Conservation (phyloP, 2,113 vertebrate species). For the Alces alces region DNA sequence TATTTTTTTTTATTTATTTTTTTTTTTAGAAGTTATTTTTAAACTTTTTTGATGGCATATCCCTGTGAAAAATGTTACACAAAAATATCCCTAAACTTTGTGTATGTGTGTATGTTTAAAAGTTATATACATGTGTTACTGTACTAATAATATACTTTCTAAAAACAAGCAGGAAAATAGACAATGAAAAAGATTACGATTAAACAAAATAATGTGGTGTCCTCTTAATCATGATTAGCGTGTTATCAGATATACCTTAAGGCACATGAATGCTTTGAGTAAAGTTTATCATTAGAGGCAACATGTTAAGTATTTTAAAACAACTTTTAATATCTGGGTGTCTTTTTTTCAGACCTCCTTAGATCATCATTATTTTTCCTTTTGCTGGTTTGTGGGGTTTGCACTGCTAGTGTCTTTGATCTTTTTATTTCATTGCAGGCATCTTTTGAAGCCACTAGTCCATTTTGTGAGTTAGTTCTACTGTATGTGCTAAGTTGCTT, state of each 20-base stretch:
- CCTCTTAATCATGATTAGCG: not conserved
- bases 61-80: not conserved
- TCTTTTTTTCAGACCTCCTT: not conserved
- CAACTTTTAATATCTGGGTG: not conserved
- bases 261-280: not conserved
- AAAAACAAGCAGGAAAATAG: not conserved
- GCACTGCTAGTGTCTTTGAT: not conserved
- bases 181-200: not conserved
- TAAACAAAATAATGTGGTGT: not conserved
- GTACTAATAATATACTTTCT: not conserved
- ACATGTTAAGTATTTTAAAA: not conserved
- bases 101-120: not conserved
- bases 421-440: not conserved
- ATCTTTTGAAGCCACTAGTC: not conserved
- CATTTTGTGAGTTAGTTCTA: rapidly evolving
- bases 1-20: too few species aligned
- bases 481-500: not conserved
- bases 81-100: not conserved
- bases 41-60: not conserved
- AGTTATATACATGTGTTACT: not conserved
- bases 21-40: not conserved
- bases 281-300: not conserved
- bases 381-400: not conserved
- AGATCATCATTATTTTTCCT: not conserved
- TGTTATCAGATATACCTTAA: too few species aligned